Conservation (phyloP, 2,797 vertebrate species). For the Oceanodroma leucorhoa region DNA sequence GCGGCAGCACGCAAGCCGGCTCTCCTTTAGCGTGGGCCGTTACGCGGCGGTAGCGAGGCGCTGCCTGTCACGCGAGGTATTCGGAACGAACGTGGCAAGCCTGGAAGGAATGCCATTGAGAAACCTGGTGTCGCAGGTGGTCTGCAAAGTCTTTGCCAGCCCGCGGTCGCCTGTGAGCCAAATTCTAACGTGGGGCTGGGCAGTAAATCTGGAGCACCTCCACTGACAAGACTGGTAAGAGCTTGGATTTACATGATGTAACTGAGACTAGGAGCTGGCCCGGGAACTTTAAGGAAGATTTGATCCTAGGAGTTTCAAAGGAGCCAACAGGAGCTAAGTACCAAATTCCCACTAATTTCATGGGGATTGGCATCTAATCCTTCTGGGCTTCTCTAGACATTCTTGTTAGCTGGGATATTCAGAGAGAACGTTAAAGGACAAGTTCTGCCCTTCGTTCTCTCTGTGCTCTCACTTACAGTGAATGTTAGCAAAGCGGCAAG, state of each 20-base stretch:
- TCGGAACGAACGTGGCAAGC: background rate
- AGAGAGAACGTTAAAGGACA: background rate
- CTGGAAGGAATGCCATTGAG: background rate
- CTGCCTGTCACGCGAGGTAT: background rate
- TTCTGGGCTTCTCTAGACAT: background rate
- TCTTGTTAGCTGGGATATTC: background rate
- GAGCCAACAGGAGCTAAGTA: background rate
- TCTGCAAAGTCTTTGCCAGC: background rate
- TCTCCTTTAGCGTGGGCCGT: accelerated
- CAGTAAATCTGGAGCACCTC: constrained; percentile 1
- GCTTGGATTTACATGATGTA: constrained; percentile 36
- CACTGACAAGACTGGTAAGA: background rate
- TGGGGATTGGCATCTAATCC: constrained; percentile 14
- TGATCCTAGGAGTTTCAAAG: constrained; percentile 1
- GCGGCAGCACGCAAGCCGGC: background rate
- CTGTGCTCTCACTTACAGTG: background rate
- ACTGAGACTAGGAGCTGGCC: constrained; percentile 34
- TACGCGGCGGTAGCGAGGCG: accelerated
- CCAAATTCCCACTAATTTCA: constrained; percentile 26
- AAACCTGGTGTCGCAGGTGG: background rate
- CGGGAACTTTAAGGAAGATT: background rate
- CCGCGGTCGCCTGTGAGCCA: background rate
- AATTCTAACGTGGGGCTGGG: background rate
- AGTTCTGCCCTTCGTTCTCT: background rate
- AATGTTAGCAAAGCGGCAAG: background rate